Conservation (phyloP, 2,888 invertebrate genomes). For the Apodemia zela region DNA sequence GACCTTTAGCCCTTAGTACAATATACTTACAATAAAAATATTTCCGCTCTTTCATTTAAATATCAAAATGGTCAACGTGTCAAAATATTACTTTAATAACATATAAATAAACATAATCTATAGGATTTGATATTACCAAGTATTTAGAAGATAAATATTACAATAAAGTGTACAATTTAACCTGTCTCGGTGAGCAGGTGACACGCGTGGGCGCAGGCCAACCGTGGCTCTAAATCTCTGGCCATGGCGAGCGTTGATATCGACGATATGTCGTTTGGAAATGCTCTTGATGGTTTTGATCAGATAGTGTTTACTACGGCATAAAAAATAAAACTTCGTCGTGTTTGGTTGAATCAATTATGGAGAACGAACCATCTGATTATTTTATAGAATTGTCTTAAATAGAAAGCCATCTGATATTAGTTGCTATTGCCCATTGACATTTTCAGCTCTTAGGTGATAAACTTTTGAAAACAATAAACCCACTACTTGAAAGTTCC, state of each 20-base stretch:
- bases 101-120: constrained; percentile 16
- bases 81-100: constrained; percentile 12
- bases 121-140: constrained; percentile 8
- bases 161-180: constrained; percentile 7
- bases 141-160: constrained; percentile 6
- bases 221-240: constrained; percentile 33
- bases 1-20: neutral
- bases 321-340: neutral
- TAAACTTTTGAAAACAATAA: too few relatives aligned
- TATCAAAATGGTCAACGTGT: neutral
- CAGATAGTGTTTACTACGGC: neutral
- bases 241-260: neutral
- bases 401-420: too few relatives aligned
- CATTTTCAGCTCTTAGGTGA: too few relatives aligned
- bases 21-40: neutral
- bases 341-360: too few relatives aligned
- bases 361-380: too few relatives aligned
- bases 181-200: constrained; percentile 11
- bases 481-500: too few relatives aligned
- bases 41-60: neutral
- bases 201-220: constrained; percentile 35
- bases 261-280: constrained; percentile 5
- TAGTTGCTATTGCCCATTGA: too few relatives aligned
- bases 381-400: too few relatives aligned
- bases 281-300: neutral